phyloP scores from a whole-genome alignment of 2,888 invertebrate genomes.

The Oligia fasciuncula region DNA sequence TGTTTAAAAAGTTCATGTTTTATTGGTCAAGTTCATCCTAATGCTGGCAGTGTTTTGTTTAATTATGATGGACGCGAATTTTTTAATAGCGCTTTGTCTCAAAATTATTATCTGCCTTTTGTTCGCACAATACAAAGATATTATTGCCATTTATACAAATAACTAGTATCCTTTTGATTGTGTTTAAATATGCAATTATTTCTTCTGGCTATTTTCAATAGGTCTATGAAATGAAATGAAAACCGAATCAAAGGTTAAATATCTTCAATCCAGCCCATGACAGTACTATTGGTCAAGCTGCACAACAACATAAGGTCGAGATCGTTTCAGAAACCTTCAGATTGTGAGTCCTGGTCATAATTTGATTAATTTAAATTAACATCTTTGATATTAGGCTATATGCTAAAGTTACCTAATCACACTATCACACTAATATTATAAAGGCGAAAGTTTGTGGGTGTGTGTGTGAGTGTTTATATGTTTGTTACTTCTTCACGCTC shows the following conservation, averaged over 20 bases:
- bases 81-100: background rate
- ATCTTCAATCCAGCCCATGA: background rate
- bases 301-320: too few species aligned
- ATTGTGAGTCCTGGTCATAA: too few species aligned
- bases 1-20: constrained; percentile 14
- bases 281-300: background rate
- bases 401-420: too few species aligned
- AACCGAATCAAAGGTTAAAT: background rate
- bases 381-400: too few species aligned
- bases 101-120: background rate
- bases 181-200: too few species aligned
- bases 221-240: background rate
- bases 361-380: background rate
- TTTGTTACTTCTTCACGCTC: too few species aligned
- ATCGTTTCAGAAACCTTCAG: background rate
- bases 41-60: background rate
- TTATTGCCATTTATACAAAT: background rate
- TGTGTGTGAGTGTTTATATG: too few species aligned
- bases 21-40: constrained; percentile 24
- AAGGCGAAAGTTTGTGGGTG: too few species aligned
- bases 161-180: background rate
- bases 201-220: background rate
- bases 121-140: background rate
- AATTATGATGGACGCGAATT: background rate
- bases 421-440: too few species aligned